phyloP scores from a whole-genome alignment of 2,113 vertebrate genomes.

The Gasterosteus aculeatus region DNA sequence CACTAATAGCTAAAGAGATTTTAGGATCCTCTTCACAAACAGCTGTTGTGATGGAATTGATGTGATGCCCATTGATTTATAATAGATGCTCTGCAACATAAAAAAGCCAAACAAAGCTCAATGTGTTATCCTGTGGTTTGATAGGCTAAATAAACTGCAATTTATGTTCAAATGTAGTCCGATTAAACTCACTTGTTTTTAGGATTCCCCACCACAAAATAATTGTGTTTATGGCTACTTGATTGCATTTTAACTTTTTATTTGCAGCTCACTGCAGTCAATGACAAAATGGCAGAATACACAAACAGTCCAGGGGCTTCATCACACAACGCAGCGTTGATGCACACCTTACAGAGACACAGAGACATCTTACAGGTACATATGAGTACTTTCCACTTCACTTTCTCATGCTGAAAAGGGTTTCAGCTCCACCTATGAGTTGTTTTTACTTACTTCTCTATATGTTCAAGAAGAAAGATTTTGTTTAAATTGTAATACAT shows the following conservation, averaged over 20 bases:
- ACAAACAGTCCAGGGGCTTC: conserved; percentile 86
- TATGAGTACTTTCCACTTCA: not conserved
- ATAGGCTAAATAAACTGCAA: not conserved
- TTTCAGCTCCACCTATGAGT: not conserved
- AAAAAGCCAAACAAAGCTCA: not conserved
- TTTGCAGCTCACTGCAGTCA: conserved; percentile 88
- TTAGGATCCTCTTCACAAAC: not conserved
- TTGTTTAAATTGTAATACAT: not conserved
- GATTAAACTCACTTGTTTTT: not conserved
- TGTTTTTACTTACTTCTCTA: not conserved
- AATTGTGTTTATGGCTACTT: not conserved
- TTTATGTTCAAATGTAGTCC: not conserved
- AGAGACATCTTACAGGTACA: conserved; percentile 93
- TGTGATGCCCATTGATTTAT: not conserved
- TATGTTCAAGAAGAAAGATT: not conserved
- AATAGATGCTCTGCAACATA: not conserved
- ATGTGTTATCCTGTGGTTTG: not conserved
- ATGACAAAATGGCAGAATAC: conserved; percentile 95
- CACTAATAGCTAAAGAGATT: not conserved
- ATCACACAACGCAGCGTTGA: conserved; percentile 88
- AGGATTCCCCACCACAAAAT: not conserved
- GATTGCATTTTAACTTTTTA: not conserved
- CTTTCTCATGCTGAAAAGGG: not conserved
- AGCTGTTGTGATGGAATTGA: not conserved
- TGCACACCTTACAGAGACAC: conserved; percentile 95